Base-by-base conservation (phyloP, 1,140 invertebrate genomes). In the Hirudo medicinalis region DNA sequence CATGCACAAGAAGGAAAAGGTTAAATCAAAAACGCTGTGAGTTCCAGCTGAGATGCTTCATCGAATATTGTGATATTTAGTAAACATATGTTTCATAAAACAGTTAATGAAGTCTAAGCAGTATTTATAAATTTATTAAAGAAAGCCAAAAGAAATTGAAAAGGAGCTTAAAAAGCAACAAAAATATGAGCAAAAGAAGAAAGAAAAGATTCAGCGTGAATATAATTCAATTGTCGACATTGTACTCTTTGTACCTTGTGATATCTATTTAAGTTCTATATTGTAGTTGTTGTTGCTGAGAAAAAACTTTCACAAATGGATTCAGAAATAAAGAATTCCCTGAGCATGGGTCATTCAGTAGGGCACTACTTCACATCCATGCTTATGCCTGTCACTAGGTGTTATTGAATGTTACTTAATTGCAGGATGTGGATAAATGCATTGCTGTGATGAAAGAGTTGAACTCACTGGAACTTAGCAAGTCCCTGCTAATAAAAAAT, bases 401-500 rank as follows among this genome's bases (percentile, higher is more conserved):
- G 13, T 27, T 8, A 27, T 20, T 25, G 22, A 27, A 9, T 63
- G 15, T 13, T 63, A 15, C 29, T 13, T 25, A 63, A 27, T 25
- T 32, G 22, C 29, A 81, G 80, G 80, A 81, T 76, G 77, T 79
- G 53, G 78, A 80, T 67, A 79, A 85, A 71, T 86, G 85, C 77
- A 81, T 89, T 49, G 81, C 85, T 55, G 79, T 82, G 0, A 84
- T 89, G 82, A 85, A 87, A 71, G 84, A 85, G 74, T 80, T 88
- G 66, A 79, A 86, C 77, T 84, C 86, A 17, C 78, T 91, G 60
- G 83, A 79, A 92, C 53, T 72, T 15, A 88, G 87, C 72, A 85
- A 87, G 25, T 77, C 92, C 3, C 91, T 92, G 88, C 79, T 94
- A 36, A 87, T 91, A 76, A 92, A 92, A 76, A 89, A 93, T 83